Base-by-base conservation (phyloP, 2,113 vertebrate species). In the Gobiocypris rarus region DNA sequence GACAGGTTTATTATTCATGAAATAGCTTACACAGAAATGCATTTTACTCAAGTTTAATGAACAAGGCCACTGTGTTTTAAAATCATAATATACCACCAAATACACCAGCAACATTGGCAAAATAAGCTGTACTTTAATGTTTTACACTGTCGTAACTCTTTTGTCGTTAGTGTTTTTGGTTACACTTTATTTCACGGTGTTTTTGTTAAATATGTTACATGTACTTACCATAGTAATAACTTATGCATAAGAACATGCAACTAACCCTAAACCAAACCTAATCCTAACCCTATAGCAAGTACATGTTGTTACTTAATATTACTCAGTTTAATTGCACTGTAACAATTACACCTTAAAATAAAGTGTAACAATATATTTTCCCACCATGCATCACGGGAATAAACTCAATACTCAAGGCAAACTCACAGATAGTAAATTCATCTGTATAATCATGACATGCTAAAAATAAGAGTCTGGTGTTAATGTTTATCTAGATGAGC, bases 401-500 rank as follows among this genome's bases (percentile, higher is more conserved):
- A 52, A 52, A 75, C 73, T 28, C 45, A 52, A 67, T 17, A 67
- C 63, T 26, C 9, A 26, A 4, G 9, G 22, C 69, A 24, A 41
- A 73, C 41, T 75, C 73, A 75, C 48, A 75, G 48, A 75, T 4
- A 19, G 41, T 59, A 56, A 34, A 76, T 38, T 70, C 19, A 31
- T 31, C 69, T 63, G 31, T 67, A 56, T 84, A 83, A 75, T 59
- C 28, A 54, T 15, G 45, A 54, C 48, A 28, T 56, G 61, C 43
- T 84, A 56, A 77, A 84, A 84, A 77, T 69, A 54, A 58, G 63
- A 77, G 48, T 8, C 17, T 1, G 4, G 4, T 78, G 75, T 73
- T 84, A 80, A 84, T 73, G 75, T 70, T 84, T 79, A 73, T 84
- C 75, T 84, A 78, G 31, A 84, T 45, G 41, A 58, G 13, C n/a